Evolutionary conservation across 2,888 invertebrate species (phyloP), one percentile per base, ranked within the genome.

Genomic region (Hololepta plana): DNA sequence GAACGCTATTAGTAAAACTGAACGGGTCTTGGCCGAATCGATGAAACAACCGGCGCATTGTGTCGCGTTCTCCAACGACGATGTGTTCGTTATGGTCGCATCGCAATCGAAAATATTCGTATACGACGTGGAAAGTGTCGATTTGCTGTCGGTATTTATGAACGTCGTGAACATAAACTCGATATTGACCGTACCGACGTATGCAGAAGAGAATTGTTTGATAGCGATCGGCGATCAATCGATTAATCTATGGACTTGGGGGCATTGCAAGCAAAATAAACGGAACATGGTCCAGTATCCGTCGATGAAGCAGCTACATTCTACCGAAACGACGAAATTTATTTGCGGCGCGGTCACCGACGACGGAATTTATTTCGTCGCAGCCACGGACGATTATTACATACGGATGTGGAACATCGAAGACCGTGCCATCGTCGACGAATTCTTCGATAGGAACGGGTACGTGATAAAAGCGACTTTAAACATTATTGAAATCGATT

Each of bases 291-390:
- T 41, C 17, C 33, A 36, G 23, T 28, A 28, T 12, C 25, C 12
- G 29, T 38, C n/a, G 37, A 42, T 20, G n/a, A n/a, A n/a, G n/a
- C n/a, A n/a, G n/a, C n/a, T n/a, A n/a, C n/a, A n/a, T n/a, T n/a
- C n/a, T n/a, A n/a, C 13, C 12, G 20, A 26, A 11, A 26, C 10
- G 4, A 35, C 37, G 3, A 30, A 32, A 27, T 54, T 46, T 28
- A 40, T 44, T 14, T 52, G 51, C 27, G 55, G 55, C 9, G 44
- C 55, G 3, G 38, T 57, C 13, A 57, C 57, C 3, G 43, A 51
- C 19, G 59, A 60, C 36, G 52, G 53, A 3, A 40, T 45, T 20
- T 58, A 53, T 37, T 40, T 61, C 25, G 48, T 60, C 20, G 43
- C 51, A 21, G 55, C 50, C 9, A 53, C 57, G 24, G 49, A 52